Base-by-base conservation (phyloP, 2,888 invertebrate species). In the Candidula unifasciata region DNA sequence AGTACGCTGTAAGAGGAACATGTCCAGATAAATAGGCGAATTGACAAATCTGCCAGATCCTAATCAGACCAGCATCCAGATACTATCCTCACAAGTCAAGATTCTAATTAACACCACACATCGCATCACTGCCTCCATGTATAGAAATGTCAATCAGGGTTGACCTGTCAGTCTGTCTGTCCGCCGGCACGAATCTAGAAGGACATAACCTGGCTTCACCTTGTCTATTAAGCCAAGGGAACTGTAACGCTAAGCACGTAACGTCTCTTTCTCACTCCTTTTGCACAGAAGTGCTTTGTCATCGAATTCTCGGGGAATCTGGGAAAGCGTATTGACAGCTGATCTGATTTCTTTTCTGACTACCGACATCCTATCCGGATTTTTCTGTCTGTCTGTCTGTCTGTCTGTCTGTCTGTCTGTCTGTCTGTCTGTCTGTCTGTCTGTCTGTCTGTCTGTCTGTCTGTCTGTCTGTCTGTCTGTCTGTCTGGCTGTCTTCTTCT, bases 351-450 rank as follows among this genome's bases (percentile, higher is more conserved):
- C 5, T 8, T 33, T n/a, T n/a, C n/a, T n/a, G n/a, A 24, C 27
- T 33, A 6, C 18, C 30, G 16, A 33, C 69, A n/a, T 27, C 13
- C 3, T 33, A 27, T n/a, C 27, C 5, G 6, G 16, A 24, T 33
- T 3, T 33, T 27, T 6, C 69, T 69, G 6, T 8, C 27, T 69
- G 8, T 16, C 27, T 69, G 8, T n/a, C 13, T 27, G n/a, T 69
- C 10, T 80, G 73, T 80, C 44, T 60, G 35, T 84, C 80, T 74
- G 64, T 73, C 74, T 80, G 66, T 69, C 69, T 30, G 6, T 33
- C 0, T 27, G n/a, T 69, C 69, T 80, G 73, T 80, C 66, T 64
- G 44, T 84, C 80, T 66, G 74, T 64, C 66, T 80, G 66, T 69
- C 69, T 27, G 8, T 27, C 69, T 33, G 8, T 69, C 73, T 80